These are phyloP conservation scores for Capitella teleta DNA, from an alignment of 1,140 invertebrate genomes.

Conservation along the genomic window DNA sequence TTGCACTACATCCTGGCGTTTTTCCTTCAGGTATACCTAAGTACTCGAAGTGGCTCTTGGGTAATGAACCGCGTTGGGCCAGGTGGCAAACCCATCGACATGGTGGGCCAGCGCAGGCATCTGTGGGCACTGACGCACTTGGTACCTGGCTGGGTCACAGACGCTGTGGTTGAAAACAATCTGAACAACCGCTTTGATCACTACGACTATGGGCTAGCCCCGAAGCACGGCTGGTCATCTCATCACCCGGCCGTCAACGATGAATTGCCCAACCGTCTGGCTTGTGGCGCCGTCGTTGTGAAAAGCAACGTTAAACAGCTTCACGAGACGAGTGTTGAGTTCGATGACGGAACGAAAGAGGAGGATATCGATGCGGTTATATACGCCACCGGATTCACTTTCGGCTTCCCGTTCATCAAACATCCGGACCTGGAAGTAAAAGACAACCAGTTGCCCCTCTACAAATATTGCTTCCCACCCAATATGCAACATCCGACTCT, in stretches of 20 bases:
- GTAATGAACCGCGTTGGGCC: slow-evolving; percentile 40
- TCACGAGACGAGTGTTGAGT: slow-evolving; percentile 33
- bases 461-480: slow-evolving; percentile 44
- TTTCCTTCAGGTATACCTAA: slow-evolving; percentile 37
- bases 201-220: slow-evolving; percentile 41
- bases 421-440: slow-evolving; percentile 24
- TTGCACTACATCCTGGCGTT: too few species aligned
- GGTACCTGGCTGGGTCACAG: neutral
- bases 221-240: slow-evolving; percentile 37
- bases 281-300: slow-evolving; percentile 41
- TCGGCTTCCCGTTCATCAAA: slow-evolving; percentile 30
- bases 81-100: slow-evolving; percentile 33
- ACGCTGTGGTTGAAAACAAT: neutral
- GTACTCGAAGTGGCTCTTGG: slow-evolving; percentile 45
- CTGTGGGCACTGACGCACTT: too few species aligned
- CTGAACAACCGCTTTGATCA: slow-evolving; percentile 40
- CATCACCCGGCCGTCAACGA: slow-evolving; percentile 52
- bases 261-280: slow-evolving; percentile 45
- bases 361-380: slow-evolving; percentile 30
- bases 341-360: slow-evolving; percentile 35
- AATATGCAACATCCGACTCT: slow-evolving; percentile 32
- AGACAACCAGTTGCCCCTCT: slow-evolving; percentile 40
- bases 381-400: slow-evolving; percentile 28
- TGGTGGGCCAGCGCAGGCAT: slow-evolving; percentile 17
- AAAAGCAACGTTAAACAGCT: slow-evolving; percentile 35